These are phyloP conservation scores for Heterochromis multidens DNA, from an alignment of 2,113 vertebrate species.

Conservation along the genomic window DNA sequence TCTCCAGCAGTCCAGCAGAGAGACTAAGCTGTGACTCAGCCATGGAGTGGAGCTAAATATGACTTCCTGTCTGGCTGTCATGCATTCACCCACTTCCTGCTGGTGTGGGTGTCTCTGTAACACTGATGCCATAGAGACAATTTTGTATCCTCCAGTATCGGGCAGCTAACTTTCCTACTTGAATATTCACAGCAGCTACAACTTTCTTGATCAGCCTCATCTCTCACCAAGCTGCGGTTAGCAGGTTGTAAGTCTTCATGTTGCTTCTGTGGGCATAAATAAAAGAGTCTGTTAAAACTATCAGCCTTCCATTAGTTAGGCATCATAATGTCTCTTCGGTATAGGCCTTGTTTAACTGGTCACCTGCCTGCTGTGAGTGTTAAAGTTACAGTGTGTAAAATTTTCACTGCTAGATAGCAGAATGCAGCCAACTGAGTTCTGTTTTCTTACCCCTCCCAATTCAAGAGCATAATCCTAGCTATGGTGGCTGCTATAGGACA, in stretches of 20 bases:
- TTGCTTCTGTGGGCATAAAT: neutral
- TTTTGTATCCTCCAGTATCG: neutral
- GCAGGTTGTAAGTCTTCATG: neutral
- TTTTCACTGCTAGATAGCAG: too few species aligned
- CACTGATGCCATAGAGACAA: neutral
- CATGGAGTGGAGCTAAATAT: neutral
- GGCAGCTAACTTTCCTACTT: neutral
- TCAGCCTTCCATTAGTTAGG: conserved; percentile 1
- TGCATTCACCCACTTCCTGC: conserved; percentile 6
- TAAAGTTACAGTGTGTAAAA: too few species aligned
- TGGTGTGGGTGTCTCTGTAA: neutral
- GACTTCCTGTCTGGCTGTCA: conserved; percentile 26
- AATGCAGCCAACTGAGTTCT: too few species aligned
- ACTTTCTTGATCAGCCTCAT: neutral
- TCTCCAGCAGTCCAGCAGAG: neutral
- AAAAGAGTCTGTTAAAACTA: neutral
- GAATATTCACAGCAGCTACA: neutral
- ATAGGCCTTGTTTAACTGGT: neutral
- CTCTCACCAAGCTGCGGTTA: neutral
- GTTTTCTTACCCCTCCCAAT: too few species aligned
- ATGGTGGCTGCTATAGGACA: too few species aligned
- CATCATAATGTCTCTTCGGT: neutral
- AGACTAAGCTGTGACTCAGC: conserved; percentile 15
- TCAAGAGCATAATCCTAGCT: too few species aligned
- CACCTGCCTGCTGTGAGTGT: neutral